Evolutionary conservation across 2,888 invertebrate species (phyloP).

Genomic region (Protonemura montana): DNA sequence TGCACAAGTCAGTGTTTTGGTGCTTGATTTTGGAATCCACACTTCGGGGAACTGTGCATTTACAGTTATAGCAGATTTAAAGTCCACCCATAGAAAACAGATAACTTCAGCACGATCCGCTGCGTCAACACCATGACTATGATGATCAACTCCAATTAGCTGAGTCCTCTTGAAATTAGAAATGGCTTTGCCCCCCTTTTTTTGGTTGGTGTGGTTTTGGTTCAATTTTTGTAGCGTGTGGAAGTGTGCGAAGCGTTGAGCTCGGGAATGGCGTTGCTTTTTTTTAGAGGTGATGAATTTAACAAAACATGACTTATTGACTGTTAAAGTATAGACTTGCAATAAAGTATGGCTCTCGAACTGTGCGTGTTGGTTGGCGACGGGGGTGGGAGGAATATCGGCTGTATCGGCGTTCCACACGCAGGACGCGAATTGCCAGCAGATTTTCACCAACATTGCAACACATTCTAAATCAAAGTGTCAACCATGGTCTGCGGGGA

Average conservation of each 20-base stretch:
- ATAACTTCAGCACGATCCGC: neutral
- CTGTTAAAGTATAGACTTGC: conserved; percentile 4
- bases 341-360: neutral
- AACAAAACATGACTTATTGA: neutral
- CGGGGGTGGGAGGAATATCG: neutral
- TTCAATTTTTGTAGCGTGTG: neutral
- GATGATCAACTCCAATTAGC: neutral
- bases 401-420: neutral
- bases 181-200: too few relatives aligned
- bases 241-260: neutral
- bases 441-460: neutral
- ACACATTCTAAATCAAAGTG: conserved; percentile 12
- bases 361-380: neutral
- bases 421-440: neutral
- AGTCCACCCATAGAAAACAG: neutral
- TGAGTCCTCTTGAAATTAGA: too few relatives aligned
- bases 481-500: neutral
- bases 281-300: neutral
- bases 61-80: neutral
- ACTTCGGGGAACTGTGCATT: neutral
- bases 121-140: neutral
- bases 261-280: neutral
- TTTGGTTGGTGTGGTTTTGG: too few relatives aligned
- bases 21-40: neutral
- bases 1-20: neutral